Base-by-base conservation (phyloP, 35 echinoderm and acorn worm genomes). In the Diadema setosum region DNA sequence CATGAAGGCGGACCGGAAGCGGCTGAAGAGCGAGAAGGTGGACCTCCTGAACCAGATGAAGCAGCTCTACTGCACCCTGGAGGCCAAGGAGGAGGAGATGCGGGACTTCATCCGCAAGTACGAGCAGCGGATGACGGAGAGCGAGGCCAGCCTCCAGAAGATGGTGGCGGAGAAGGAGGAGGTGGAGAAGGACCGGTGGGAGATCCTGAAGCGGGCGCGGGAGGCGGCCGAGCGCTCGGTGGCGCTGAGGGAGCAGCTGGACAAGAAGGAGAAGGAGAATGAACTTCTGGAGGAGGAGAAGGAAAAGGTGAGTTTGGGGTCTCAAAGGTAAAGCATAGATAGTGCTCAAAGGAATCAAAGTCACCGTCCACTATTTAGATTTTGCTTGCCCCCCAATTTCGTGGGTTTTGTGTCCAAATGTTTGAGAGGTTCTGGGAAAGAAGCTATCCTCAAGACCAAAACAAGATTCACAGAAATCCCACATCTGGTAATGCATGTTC, bases 11-110 rank as follows among this genome's bases (percentile, higher is more conserved):
- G 96, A 99, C 74, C 85, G 96, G 48, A 99, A 99, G 56, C 70
- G 96, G 29, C 82, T 99, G 50, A 99, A 99, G 86, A 90, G 89
- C 8, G 96, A 99, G 65, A 99, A 99, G 82, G 96, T 99, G 27
- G 96, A 99, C 29, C 90, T 99, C 5, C 55, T 99, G 74, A 94
- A 99, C 86, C 96, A 99, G 84, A 94, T 99, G 96, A 99, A 99
- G 60, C 96, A 99, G 69, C 89, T 99, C 17, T 99, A 99, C 86
- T 89, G 96, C 46, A 99, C 96, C 31, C 65, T 99, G 46, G 96
- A 99, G 67, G 93, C 96, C 17, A 99, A 99, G 49, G 96, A 99
- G 32, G 96, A 94, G 39, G 93, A 94, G 42, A 91, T 99, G 86
- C 81, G 96, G 32, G 93, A 92, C 34, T 99, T 95, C 82, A 91